Base-by-base conservation (phyloP, 2,888 invertebrate species). In the Eumacrocentrus americanus region DNA sequence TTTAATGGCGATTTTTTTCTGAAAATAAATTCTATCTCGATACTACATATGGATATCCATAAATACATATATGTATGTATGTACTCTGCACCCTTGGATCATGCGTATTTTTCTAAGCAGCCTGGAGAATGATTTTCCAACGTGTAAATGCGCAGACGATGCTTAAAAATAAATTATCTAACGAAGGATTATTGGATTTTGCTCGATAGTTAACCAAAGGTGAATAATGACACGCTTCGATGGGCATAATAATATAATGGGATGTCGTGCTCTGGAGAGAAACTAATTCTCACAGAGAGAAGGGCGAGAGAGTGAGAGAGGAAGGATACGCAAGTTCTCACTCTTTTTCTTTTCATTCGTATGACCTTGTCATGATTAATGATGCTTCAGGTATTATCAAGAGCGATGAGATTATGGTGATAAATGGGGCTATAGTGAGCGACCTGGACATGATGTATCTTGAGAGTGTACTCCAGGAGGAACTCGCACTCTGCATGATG, bases 361-460 rank as follows among this genome's bases (percentile, higher is more conserved):
- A 29, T 29, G 29, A 29, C 29, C 29, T 29, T 5, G 34, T 6
- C 12, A 48, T 47, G 4, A 37, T 42, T 2, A 56, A 46, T 34
- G 29, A 29, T 60, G 53, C 29, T 82, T 71, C 84, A 97, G 97
- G 97, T 79, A 91, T 98, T 81, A 94, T 95, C 83, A 94, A 95
- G 85, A 92, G 96, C 76, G 98, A 98, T 84, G 98, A 98, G 86
- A 96, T 98, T 82, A 94, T 98, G 91, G 95, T 98, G 82, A 96
- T 98, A 84, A 98, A 98, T 85, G 95, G 96, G 69, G 95, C 96
- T 74, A 94, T 97, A 82, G 96, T 98, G 71, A 94, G 95, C 77
- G 97, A 98, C 85, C 87, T 98, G 84, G 98, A 98, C 87, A 98
- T 98, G 97, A 97, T 98, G 93, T 97, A 95, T 86, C 88, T 98